Evolutionary conservation across 2,113 vertebrate species (phyloP).

Genomic region (Rhinolophus sinicus): DNA sequence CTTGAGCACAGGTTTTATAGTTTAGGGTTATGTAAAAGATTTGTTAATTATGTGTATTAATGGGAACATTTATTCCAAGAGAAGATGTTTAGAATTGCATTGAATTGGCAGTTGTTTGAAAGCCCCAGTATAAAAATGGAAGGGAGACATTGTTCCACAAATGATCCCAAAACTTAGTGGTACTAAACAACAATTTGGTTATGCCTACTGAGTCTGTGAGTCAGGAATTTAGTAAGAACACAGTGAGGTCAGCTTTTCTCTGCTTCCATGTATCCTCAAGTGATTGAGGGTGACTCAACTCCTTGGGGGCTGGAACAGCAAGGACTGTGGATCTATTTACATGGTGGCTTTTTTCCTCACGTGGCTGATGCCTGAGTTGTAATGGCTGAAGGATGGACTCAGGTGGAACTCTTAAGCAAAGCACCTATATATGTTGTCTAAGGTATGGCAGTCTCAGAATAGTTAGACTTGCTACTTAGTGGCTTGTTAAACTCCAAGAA

Average conservation of each 20-base stretch:
- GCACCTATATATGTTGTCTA: not conserved
- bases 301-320: not conserved
- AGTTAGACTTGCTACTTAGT: no score
- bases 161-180: not conserved
- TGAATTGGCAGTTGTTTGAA: not conserved
- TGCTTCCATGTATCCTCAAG: not conserved
- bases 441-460: not conserved
- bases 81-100: not conserved
- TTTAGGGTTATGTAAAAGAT: not conserved
- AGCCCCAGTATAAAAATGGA: not conserved
- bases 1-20: not conserved
- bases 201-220: not conserved
- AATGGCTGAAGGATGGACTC: not conserved
- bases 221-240: not conserved
- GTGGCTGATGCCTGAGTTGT: not conserved
- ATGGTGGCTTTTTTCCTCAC: fast-evolving
- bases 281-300: fast-evolving
- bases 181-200: not conserved
- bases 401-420: not conserved
- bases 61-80: not conserved
- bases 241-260: not conserved
- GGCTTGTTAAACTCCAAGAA: not conserved
- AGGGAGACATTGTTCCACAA: not conserved
- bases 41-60: not conserved
- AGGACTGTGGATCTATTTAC: not conserved